Percentiles rank a stretch among this genome's conserved stretches.
Evolutionary conservation across 2,113 vertebrate species (phyloP).

Genomic region (Bos indicus): DNA sequence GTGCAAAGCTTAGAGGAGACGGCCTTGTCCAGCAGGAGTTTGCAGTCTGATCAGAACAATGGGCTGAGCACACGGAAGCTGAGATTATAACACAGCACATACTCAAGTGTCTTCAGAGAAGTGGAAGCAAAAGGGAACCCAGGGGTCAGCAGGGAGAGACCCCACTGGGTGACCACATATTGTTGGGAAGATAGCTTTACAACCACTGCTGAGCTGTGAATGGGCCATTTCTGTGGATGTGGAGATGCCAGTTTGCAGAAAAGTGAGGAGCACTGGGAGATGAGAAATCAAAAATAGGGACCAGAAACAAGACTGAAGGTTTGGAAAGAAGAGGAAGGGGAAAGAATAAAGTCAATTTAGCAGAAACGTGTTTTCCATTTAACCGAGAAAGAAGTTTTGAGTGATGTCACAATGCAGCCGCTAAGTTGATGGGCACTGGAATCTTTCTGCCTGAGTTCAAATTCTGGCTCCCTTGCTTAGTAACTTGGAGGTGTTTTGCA

Average conservation of each 20-base stretch:
- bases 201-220: not conserved
- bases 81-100: rapidly evolving
- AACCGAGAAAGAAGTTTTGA: not conserved
- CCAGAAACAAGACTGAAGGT: rapidly evolving
- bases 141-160: not conserved
- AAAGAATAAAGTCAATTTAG: no score
- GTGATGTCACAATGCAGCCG: rapidly evolving
- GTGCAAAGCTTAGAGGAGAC: rapidly evolving
- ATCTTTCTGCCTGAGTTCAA: not conserved
- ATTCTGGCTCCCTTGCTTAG: not conserved
- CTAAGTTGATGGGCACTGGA: rapidly evolving
- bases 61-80: rapidly evolving
- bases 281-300: not conserved
- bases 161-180: not conserved
- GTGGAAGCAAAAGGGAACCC: rapidly evolving
- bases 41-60: rapidly evolving
- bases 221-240: rapidly evolving
- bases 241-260: not conserved
- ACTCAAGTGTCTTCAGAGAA: not conserved
- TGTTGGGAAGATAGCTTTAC: rapidly evolving
- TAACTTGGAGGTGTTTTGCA: not conserved
- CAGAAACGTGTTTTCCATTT: rapidly evolving
- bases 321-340: not conserved
- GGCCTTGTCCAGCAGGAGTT: not conserved
- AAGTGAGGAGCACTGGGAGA: rapidly evolving